These are phyloP conservation scores for Netelia melanura DNA, from an alignment of 2,888 invertebrate genomes.

Conservation along the genomic window DNA sequence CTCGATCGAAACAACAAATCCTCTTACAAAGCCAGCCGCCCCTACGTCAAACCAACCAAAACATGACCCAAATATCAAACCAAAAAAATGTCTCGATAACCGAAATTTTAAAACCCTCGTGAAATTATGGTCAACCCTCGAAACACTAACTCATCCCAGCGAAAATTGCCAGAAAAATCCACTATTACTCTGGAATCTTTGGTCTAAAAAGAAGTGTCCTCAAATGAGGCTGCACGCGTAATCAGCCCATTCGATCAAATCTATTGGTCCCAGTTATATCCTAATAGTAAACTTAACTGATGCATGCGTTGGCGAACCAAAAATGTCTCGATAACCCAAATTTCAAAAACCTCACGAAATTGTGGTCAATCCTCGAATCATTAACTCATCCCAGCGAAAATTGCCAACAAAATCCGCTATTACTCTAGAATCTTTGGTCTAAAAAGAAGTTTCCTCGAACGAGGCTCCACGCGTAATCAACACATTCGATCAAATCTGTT, in stretches of 20 bases:
- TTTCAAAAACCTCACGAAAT: not conserved
- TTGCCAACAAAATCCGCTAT: not conserved
- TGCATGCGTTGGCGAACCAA: conserved; percentile 70
- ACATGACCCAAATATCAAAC: not conserved
- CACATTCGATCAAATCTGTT: not conserved
- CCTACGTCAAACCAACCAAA: not conserved
- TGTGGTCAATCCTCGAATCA: not conserved
- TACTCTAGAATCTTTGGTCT: too few relatives aligned
- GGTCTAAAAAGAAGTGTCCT: too few relatives aligned
- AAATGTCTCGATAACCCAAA: not conserved
- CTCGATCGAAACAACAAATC: too few relatives aligned
- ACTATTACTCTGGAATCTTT: too few relatives aligned
- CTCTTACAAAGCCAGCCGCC: too few relatives aligned
- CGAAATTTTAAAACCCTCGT: not conserved
- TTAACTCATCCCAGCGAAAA: not conserved
- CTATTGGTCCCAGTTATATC: not conserved
- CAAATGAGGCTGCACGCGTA: not conserved
- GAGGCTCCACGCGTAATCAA: not conserved
- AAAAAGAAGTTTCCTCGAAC: too few relatives aligned
- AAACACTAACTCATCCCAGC: not conserved
- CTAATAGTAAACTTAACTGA: conserved; percentile 74
- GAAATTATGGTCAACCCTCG: not conserved
- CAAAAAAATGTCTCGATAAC: not conserved
- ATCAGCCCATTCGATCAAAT: not conserved
- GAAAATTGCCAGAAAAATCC: not conserved